Evolutionary conservation across 2,113 vertebrate species (phyloP).

Genomic region (Meleagris gallopavo): DNA sequence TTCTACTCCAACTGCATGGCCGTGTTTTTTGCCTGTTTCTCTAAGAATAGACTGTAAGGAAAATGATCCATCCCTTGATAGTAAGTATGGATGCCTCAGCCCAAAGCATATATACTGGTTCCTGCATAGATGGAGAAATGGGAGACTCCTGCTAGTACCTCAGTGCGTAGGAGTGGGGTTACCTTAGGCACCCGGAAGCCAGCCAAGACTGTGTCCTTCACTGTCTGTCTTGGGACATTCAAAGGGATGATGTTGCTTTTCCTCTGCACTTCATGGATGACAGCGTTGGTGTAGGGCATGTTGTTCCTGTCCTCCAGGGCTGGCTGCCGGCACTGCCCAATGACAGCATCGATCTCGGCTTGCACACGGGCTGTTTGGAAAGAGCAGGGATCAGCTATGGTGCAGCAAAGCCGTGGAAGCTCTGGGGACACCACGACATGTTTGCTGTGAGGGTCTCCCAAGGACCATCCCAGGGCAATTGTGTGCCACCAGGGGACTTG

Average conservation of each 20-base stretch:
- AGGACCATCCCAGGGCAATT: not conserved
- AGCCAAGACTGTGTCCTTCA: constrained; percentile 69
- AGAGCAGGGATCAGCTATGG: not conserved
- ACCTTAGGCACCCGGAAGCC: constrained; percentile 85
- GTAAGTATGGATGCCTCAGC: rapidly evolving
- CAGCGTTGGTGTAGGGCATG: constrained; percentile 85
- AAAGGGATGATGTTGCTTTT: constrained; percentile 84
- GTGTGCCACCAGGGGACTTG: not conserved
- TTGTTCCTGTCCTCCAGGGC: constrained; percentile 76
- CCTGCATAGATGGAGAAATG: not conserved
- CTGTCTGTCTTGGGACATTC: constrained; percentile 71
- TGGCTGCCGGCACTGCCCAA: constrained; percentile 70
- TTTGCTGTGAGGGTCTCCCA: not conserved
- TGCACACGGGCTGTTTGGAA: constrained; percentile 74
- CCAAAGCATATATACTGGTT: too few species aligned
- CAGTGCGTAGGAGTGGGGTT: not conserved
- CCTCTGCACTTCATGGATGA: constrained; percentile 88
- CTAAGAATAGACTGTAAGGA: not conserved
- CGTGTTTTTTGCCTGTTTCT: not conserved
- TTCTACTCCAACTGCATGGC: too few species aligned
- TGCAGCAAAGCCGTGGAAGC: too few species aligned
- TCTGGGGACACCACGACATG: rapidly evolving
- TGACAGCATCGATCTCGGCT: constrained; percentile 77
- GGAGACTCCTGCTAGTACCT: not conserved
- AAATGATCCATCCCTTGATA: not conserved